Evolutionary conservation across 2,113 vertebrate genomes (phyloP).

Genomic region (Danionella cerebrum): DNA sequence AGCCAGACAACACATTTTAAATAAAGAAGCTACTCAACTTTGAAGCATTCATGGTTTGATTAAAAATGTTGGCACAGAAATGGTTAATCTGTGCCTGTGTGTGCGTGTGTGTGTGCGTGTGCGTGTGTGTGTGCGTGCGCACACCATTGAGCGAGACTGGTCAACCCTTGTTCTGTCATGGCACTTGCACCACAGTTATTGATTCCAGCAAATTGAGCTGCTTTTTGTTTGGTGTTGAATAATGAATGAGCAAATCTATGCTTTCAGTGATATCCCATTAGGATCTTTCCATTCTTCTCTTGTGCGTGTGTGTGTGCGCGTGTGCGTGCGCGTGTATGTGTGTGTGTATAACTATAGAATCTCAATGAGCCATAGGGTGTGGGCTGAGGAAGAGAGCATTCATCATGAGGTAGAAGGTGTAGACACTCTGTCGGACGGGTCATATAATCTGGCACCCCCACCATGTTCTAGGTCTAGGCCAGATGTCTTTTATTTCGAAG

Average conservation of each 20-base stretch:
- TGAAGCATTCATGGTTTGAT: constrained; percentile 21
- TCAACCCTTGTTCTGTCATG: constrained; percentile 20
- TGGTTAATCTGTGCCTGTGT: neutral
- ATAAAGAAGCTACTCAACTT: neutral
- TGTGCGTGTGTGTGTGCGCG: neutral
- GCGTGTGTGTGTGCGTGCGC: no score
- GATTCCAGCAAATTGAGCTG: constrained; percentile 15
- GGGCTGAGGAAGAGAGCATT: neutral
- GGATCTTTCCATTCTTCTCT: neutral
- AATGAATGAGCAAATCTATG: constrained; percentile 18
- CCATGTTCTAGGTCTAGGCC: neutral
- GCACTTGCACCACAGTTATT: constrained; percentile 20
- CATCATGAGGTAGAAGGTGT: constrained; percentile 4
- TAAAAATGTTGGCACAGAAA: constrained; percentile 29
- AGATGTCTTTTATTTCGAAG: constrained; percentile 21
- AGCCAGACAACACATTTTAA: neutral
- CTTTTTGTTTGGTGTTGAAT: constrained; percentile 8
- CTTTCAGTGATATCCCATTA: constrained; percentile 8
- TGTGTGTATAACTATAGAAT: constrained; percentile 26
- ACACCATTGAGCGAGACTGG: constrained; percentile 13
- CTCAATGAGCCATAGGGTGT: constrained; percentile 23
- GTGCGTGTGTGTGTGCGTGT: no score
- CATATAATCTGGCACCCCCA: neutral
- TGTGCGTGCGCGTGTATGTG: neutral
- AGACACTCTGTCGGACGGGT: neutral